Percentiles rank a stretch among this genome's conserved stretches.
Evolutionary conservation across 2,113 vertebrate species (phyloP).

Genomic region (Melanostigma gelatinosum): DNA sequence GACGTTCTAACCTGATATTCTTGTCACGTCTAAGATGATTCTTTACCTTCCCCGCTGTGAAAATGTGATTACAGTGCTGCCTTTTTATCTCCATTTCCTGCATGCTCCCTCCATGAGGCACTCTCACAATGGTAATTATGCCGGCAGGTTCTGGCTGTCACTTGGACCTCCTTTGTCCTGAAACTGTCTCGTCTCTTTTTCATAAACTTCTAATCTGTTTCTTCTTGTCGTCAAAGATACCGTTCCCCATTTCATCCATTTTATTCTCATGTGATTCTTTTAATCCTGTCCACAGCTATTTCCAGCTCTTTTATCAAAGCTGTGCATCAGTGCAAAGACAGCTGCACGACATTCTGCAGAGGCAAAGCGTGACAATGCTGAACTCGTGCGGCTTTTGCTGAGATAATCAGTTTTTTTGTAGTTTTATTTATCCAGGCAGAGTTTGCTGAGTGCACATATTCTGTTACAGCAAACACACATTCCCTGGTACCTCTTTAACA

Average conservation of each 20-base stretch:
- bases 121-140: constrained; percentile 38
- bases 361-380: constrained; percentile 35
- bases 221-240: constrained; percentile 48
- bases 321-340: constrained; percentile 37
- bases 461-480: constrained; percentile 4
- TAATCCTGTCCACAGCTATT: constrained; percentile 54
- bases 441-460: constrained; percentile 31
- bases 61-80: constrained; percentile 32
- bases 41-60: constrained; percentile 9
- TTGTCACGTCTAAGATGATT: constrained; percentile 3
- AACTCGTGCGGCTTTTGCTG: constrained; percentile 40
- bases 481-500: neutral
- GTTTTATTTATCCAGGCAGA: constrained; percentile 33
- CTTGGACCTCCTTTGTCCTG: constrained; percentile 37
- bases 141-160: constrained; percentile 41
- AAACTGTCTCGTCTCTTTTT: constrained; percentile 50
- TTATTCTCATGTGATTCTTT: constrained; percentile 43
- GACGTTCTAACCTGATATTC: neutral
- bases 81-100: constrained; percentile 48
- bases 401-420: constrained; percentile 34
- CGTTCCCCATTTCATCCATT: constrained; percentile 20
- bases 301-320: constrained; percentile 52
- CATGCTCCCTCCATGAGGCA: neutral
- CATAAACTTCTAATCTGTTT: constrained; percentile 34
- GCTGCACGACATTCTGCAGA: constrained; percentile 19